A percentile compares a stretch with the other conserved stretches of the same genome.
These are phyloP conservation scores for Serrognathus titanus DNA, from an alignment of 2,888 invertebrate genomes.

Conservation along the genomic window DNA sequence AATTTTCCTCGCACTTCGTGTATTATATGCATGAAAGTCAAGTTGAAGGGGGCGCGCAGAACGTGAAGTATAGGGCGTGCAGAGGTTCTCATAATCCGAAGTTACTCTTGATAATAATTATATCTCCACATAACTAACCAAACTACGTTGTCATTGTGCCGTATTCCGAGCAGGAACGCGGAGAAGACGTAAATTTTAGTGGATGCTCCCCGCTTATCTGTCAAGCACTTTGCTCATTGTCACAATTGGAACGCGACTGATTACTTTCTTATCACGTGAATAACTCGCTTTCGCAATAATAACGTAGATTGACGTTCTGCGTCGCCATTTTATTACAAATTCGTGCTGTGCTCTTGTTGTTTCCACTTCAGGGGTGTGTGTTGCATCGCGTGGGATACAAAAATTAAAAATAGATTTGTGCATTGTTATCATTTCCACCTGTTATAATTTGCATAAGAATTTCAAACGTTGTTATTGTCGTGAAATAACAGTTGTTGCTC, in stretches of 20 bases:
- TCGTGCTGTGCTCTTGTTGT: too few species aligned
- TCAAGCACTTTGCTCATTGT: slow-evolving; percentile 32
- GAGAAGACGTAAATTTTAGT: slow-evolving; percentile 27
- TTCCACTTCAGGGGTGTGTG: too few species aligned
- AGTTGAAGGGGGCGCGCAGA: not conserved
- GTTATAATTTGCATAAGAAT: too few species aligned
- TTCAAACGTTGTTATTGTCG: too few species aligned
- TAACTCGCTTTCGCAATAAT: not conserved
- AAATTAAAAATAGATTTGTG: too few species aligned
- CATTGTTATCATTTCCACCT: too few species aligned
- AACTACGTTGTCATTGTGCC: slow-evolving; percentile 23
- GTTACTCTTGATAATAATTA: slow-evolving; percentile 23
- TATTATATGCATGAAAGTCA: too few species aligned
- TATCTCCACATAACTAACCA: slow-evolving; percentile 27
- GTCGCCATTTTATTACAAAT: too few species aligned
- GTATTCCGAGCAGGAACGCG: slow-evolving; percentile 12
- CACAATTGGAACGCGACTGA: slow-evolving; percentile 29
- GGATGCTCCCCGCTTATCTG: slow-evolving; percentile 29
- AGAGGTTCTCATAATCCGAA: not conserved
- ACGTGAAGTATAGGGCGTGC: not conserved
- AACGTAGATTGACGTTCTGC: too few species aligned
- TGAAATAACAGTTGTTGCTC: too few species aligned
- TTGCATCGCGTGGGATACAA: too few species aligned
- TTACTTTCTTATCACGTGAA: slow-evolving; percentile 26
- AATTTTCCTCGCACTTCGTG: too few species aligned